A percentile compares a stretch with the other conserved stretches of the same genome.
Conservation (phyloP, 2,797 vertebrate genomes). For the Ptychadena robeensis region DNA sequence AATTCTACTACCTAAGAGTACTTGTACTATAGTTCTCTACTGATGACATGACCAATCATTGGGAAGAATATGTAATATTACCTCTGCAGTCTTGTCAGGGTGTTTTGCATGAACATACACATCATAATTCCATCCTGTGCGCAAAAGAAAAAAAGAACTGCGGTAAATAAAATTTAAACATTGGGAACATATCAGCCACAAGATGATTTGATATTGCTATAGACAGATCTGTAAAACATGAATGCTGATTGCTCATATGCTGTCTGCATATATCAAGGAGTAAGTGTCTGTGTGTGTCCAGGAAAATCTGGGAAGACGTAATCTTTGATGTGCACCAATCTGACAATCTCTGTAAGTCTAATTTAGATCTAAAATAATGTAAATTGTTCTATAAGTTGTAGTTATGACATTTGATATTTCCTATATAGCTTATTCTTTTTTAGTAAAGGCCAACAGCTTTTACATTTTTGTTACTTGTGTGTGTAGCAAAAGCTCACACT, state of each 20-base stretch:
- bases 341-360: no score
- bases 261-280: no score
- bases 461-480: no score
- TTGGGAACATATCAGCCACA: background rate
- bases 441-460: no score
- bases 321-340: no score
- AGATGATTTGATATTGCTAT: background rate
- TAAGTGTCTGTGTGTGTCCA: no score
- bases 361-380: no score
- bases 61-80: conserved; percentile 69
- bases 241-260: background rate
- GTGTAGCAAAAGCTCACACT: no score
- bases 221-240: background rate
- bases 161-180: background rate
- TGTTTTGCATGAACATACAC: conserved; percentile 97
- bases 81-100: conserved; percentile 89
- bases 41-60: conserved; percentile 3
- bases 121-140: conserved; percentile 90
- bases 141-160: conserved; percentile 23
- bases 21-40: background rate
- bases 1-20: background rate
- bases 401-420: no score
- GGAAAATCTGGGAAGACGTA: no score
- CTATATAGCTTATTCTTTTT: no score
- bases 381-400: no score